Evolutionary conservation across 2,888 invertebrate species (phyloP).

Genomic region (Parelbella ahira): DNA sequence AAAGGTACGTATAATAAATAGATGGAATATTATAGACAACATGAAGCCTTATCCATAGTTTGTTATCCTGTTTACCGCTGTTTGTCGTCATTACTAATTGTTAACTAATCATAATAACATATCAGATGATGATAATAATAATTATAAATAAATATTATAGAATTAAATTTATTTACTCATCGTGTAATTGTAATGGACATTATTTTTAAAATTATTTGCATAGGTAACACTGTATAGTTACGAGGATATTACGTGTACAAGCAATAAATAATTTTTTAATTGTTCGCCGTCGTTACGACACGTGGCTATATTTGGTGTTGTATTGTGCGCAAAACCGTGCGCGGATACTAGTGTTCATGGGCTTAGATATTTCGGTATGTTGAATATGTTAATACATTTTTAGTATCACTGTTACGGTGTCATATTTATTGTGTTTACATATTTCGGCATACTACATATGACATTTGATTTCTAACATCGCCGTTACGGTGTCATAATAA

Average conservation of each 20-base stretch:
- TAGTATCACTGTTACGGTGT: too few relatives aligned
- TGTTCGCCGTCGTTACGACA: slow-evolving; percentile 60
- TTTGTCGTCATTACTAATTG: slow-evolving; percentile 19
- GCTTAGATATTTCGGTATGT: too few relatives aligned
- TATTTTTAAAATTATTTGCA: slow-evolving; percentile 72
- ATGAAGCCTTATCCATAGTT: too few relatives aligned
- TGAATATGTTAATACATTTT: too few relatives aligned
- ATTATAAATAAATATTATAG: slow-evolving; percentile 29
- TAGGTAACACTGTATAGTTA: slow-evolving; percentile 43
- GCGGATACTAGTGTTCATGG: slow-evolving; percentile 23
- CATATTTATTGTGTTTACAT: too few relatives aligned
- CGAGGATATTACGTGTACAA: slow-evolving; percentile 76
- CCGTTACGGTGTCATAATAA: too few relatives aligned
- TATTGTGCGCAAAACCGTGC: slow-evolving; percentile 72
- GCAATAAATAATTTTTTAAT: slow-evolving; percentile 76
- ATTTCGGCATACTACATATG: too few relatives aligned
- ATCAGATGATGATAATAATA: slow-evolving; percentile 64
- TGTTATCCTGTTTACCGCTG: not conserved
- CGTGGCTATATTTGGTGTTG: slow-evolving; percentile 69
- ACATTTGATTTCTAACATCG: too few relatives aligned
- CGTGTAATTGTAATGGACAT: slow-evolving; percentile 33
- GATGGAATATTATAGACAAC: too few relatives aligned
- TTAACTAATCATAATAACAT: slow-evolving; percentile 43
- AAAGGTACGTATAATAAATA: too few relatives aligned
- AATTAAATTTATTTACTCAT: too few relatives aligned